phyloP scores from a whole-genome alignment of 64 coral and sea anemone genomes.

The Actinia tenebrosa region DNA sequence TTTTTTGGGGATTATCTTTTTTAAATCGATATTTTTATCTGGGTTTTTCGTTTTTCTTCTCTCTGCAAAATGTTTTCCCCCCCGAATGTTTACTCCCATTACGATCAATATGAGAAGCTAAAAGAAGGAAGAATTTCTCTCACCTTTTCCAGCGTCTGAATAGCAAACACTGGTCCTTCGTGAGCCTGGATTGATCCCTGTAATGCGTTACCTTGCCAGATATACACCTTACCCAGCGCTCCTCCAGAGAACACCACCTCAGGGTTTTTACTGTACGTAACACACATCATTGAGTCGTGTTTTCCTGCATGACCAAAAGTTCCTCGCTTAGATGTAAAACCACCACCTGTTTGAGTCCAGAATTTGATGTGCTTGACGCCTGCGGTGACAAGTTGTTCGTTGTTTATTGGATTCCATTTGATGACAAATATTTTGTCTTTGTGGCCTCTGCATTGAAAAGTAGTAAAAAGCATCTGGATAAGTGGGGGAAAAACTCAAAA shows the following conservation, averaged over 20 bases:
- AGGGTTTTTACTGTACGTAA: constrained; percentile 73
- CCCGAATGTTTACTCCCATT: not conserved
- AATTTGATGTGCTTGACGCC: constrained; percentile 99
- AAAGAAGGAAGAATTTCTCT: not conserved
- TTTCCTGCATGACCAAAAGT: constrained; percentile 83
- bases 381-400: constrained; percentile 80
- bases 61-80: too few species aligned
- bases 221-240: constrained; percentile 86
- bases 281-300: constrained; percentile 95
- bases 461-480: not conserved
- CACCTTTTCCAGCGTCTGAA: constrained; percentile 98
- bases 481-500: too few species aligned
- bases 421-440: constrained; percentile 99
- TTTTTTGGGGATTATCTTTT: too few species aligned
- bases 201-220: constrained; percentile 78
- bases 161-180: constrained; percentile 93
- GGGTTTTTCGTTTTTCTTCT: too few species aligned
- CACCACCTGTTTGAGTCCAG: constrained; percentile 96
- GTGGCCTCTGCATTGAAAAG: constrained; percentile 60
- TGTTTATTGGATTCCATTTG: constrained; percentile 84
- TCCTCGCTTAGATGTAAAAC: constrained; percentile 96
- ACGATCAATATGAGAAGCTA: not conserved
- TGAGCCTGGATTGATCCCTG: constrained; percentile 79
- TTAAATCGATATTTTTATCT: too few species aligned
- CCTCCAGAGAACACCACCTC: constrained; percentile 89